Base-by-base conservation (phyloP, 2,113 vertebrate genomes). In the Crotophaga sulcirostris region DNA sequence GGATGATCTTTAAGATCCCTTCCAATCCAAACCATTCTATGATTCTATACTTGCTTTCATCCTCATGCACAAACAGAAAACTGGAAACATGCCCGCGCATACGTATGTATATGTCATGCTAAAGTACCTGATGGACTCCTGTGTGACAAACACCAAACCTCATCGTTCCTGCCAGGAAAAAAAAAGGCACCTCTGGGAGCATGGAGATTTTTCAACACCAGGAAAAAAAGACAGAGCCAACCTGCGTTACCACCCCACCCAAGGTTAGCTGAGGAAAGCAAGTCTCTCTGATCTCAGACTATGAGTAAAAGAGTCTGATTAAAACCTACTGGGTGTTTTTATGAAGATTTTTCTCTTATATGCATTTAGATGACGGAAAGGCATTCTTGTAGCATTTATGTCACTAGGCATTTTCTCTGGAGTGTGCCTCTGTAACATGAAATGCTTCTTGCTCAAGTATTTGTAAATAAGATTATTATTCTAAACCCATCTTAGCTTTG, bases 401-500 rank as follows among this genome's bases (percentile, higher is more conserved):
- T 82, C 76, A 87, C 69, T 92, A 23, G 36, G 54, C 68, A 72
- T 93, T 94, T 96, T 89, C 73, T 93, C 79, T 79, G 45, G 40
- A 78, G 66, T 14, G 8, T 55, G 73, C 52, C 44, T 86, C 23
- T 7, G 52, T 84, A 94, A 92, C 82, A 60, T 20, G 47, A 91
- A 97, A 93, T 75, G 49, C 58, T 87, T 90, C 85, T 89, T 66
- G 68, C 58, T 68, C 21, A n/a, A 79, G 62, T 89, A 93, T 67
- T 86, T 89, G 76, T 89, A 96, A 94, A 90, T 90, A 92, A 69
- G 62, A 90, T 84, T 52, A 93, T 81, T 93, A 80, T 89, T 92
- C 73, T 78, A 88, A 93, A 96, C 64, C 74, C 63, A 42, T 92
- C 26, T 92, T 66, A 77, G 45, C 79, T 90, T 96, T 95, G 72